phyloP scores from a whole-genome alignment of 2,113 vertebrate genomes.

The Aegotheles bennettii region DNA sequence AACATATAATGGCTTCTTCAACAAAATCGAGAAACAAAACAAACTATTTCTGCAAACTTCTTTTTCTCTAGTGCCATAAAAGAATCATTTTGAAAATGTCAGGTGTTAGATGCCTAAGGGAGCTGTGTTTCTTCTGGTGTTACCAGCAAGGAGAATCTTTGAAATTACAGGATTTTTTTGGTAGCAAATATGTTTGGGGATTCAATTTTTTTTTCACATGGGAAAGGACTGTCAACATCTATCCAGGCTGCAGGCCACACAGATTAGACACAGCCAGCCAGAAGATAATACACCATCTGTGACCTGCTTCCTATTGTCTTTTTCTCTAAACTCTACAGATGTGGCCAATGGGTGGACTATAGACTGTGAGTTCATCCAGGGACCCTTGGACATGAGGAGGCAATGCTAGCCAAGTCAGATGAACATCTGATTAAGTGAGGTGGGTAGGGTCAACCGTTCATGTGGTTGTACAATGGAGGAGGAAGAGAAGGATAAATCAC shows the following conservation, averaged over 20 bases:
- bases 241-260: background rate
- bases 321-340: background rate
- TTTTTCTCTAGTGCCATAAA: background rate
- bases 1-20: background rate
- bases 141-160: background rate
- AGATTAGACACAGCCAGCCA: background rate
- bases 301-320: background rate
- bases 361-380: background rate
- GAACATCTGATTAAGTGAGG: background rate
- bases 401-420: background rate
- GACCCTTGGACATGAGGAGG: background rate
- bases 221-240: background rate
- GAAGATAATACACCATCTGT: background rate
- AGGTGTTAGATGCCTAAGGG: background rate
- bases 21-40: background rate
- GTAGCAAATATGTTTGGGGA: background rate
- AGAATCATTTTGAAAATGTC: background rate
- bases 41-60: background rate
- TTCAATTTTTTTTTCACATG: background rate
- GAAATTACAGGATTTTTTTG: background rate
- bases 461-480: background rate
- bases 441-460: background rate
- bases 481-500: no score
- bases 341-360: no score
- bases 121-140: background rate